Conservation (phyloP, 2,797 vertebrate genomes). For the Pteropus rufus region DNA sequence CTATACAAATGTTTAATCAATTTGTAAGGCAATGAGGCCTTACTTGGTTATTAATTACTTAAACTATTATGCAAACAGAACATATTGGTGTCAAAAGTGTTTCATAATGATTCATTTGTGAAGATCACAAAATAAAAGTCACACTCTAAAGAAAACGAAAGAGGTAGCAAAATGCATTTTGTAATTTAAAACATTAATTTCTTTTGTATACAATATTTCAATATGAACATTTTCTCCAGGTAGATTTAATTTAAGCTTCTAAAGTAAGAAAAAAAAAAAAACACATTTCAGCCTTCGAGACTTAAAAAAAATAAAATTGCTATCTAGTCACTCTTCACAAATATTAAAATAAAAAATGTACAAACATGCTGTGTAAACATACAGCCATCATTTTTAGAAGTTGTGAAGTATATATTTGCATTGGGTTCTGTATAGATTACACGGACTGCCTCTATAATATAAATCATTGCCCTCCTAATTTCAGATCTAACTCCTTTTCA, state of each 20-base stretch:
- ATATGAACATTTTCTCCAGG: not conserved
- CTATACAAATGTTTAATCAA: not conserved
- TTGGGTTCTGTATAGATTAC: not conserved
- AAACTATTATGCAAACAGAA: constrained; percentile 26
- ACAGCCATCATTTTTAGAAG: not conserved
- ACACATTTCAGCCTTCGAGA: not conserved
- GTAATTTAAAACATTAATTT: not conserved
- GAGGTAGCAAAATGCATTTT: not conserved
- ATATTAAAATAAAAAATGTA: not conserved
- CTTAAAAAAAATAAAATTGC: not conserved
- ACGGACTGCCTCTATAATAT: not conserved
- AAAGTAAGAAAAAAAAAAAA: not conserved
- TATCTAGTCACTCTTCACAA: not conserved
- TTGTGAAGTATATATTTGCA: not conserved
- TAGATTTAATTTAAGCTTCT: not conserved
- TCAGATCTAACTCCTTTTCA: not conserved
- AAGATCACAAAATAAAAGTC: constrained; percentile 12
- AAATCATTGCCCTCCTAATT: not conserved
- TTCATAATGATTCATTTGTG: not conserved
- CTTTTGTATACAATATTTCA: not conserved
- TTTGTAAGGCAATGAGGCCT: constrained; percentile 51
- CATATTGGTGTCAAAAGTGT: constrained; percentile 13
- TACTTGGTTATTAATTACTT: not conserved
- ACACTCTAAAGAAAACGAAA: not conserved
- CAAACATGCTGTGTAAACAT: not conserved